phyloP scores from a whole-genome alignment of 2,113 vertebrate genomes.

The Channa argus region DNA sequence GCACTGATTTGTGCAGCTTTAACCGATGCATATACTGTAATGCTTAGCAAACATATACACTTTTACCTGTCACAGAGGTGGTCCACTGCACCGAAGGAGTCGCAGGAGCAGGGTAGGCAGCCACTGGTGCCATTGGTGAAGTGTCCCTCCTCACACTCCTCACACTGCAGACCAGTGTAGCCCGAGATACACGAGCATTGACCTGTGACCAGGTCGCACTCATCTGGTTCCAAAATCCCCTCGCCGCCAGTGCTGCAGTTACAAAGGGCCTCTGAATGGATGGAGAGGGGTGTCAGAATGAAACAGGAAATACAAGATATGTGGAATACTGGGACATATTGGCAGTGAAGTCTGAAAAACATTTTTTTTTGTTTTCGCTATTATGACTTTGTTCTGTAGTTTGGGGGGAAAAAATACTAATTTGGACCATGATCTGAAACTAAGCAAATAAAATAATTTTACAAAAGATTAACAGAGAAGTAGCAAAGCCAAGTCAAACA shows the following conservation, averaged over 20 bases:
- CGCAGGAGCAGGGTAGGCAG: slow-evolving; percentile 82
- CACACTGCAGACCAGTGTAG: slow-evolving; percentile 81
- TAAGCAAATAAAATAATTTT: no score
- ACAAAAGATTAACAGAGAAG: no score
- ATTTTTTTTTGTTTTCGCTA: no score
- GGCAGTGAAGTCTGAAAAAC: not conserved
- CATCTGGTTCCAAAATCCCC: slow-evolving; percentile 75
- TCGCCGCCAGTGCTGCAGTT: slow-evolving; percentile 83
- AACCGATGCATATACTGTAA: no score
- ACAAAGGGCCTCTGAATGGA: slow-evolving; percentile 56
- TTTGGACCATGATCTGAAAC: no score
- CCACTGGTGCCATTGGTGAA: slow-evolving; percentile 83
- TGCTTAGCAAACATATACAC: not conserved
- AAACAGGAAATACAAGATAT: slow-evolving; percentile 1
- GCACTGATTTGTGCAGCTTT: not conserved
- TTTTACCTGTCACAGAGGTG: slow-evolving; percentile 83
- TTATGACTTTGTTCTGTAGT: no score
- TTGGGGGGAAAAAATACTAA: no score
- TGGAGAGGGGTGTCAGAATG: not conserved
- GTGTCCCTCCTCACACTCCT: slow-evolving; percentile 82
- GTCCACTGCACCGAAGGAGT: slow-evolving; percentile 79
- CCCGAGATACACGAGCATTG: slow-evolving; percentile 81
- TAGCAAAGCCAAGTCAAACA: no score
- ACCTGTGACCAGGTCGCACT: slow-evolving; percentile 79
- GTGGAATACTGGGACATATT: not conserved